Base-by-base conservation (phyloP, 1,140 invertebrate genomes). In the Whitmania pigra region DNA sequence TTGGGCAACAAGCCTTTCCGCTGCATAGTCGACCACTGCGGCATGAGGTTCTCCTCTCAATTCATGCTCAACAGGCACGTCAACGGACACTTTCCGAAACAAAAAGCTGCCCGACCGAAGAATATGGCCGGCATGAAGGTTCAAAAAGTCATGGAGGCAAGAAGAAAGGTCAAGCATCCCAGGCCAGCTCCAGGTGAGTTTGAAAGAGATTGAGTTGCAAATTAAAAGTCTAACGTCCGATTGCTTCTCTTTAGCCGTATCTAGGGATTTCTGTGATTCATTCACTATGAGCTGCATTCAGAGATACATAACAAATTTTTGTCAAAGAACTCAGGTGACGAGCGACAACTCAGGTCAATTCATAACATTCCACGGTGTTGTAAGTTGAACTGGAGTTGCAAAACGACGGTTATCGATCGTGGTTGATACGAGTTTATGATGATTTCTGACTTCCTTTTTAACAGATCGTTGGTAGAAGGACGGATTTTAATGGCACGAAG, bases 11-110 rank as follows among this genome's bases (percentile, higher is more conserved):
- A 95, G 80, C 92, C 92, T 31, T 95, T 93, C 83, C 88, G 91
- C 77, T 97, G 94, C 82, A 95, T 96, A 79, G 90, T 97, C 74
- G 91, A 93, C 75, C 88, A 90, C 71, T 97, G 94, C 82, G 90
- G 90, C 54, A 86, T 89, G 78, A 86, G 92, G 77, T 97, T 97
- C 80, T 90, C 89, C 76, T 90, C 92, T 73, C 92, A 94, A 88
- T 90, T 87, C 75, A 87, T 90, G 66, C 83, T 96, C 71, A 90
- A 94, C 79, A 87, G 92, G 76, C 94, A 97, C 78, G 92, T 96
- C 17, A 95, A 97, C 82, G 87, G 89, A 77, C 94, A 97, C 80
- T 96, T 96, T 82, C 89, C 82, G 43, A 49, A 49, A 17, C 43
- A 49, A 49, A 49, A 49, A 49, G 43, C 43, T 17, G 43, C 43